Percentiles rank a stretch among this genome's conserved stretches.
These are phyloP conservation scores for Tupaia chinensis DNA, from an alignment of 2,113 vertebrate genomes.

Conservation along the genomic window DNA sequence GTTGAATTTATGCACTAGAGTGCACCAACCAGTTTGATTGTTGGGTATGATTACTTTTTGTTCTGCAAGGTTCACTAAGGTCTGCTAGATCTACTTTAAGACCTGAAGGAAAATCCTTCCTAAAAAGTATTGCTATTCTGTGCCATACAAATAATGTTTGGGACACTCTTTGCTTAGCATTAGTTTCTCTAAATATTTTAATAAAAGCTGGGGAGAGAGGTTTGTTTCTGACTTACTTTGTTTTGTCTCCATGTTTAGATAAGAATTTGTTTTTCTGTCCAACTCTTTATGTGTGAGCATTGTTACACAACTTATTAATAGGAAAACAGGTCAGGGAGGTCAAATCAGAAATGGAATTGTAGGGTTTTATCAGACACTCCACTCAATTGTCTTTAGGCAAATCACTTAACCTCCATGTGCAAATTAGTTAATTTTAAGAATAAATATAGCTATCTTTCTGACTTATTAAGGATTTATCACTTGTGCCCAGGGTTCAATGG, in stretches of 20 bases:
- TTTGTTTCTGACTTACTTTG: background rate
- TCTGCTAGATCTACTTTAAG: background rate
- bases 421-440: slow-evolving; percentile 80
- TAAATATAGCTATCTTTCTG: slow-evolving; percentile 74
- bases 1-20: background rate
- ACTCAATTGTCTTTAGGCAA: slow-evolving; percentile 74
- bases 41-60: background rate
- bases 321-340: slow-evolving; percentile 27
- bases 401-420: slow-evolving; percentile 70
- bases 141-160: background rate
- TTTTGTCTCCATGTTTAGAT: background rate
- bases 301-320: slow-evolving; percentile 24
- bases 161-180: background rate
- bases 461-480: slow-evolving; percentile 78
- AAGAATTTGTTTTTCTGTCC: background rate
- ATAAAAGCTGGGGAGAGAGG: background rate
- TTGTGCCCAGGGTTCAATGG: slow-evolving; percentile 64
- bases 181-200: background rate
- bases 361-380: slow-evolving; percentile 64
- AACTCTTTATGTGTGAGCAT: background rate
- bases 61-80: background rate
- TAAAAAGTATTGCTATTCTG: background rate
- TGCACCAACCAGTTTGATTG: background rate
- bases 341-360: slow-evolving; percentile 27
- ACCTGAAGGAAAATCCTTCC: background rate